Conservation (phyloP, 2,113 vertebrate genomes). For the Mobula birostris region DNA sequence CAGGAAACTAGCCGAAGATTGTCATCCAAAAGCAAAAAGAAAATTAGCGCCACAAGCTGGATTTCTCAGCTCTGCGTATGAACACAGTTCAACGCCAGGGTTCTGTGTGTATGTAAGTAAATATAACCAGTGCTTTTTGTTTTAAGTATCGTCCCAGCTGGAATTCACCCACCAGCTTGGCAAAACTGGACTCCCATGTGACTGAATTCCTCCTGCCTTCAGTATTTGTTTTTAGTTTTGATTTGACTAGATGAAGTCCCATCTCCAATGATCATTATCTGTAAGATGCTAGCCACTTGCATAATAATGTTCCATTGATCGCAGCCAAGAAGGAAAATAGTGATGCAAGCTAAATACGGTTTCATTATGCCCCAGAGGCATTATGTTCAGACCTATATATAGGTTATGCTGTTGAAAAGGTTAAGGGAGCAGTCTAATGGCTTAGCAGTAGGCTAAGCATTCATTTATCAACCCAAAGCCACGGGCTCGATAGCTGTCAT, state of each 20-base stretch:
- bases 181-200: not conserved
- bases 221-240: conserved; percentile 7
- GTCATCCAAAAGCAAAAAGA: not conserved
- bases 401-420: conserved; percentile 32
- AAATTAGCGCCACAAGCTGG: not conserved
- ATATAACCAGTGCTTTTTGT: not conserved
- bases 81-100: not conserved
- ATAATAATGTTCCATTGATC: conserved; percentile 28
- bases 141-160: not conserved
- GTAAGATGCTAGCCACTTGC: not conserved
- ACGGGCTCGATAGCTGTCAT: conserved; percentile 10
- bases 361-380: not conserved
- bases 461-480: conserved; percentile 28
- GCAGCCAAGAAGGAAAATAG: conserved; percentile 28
- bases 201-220: not conserved
- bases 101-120: not conserved
- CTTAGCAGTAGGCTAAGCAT: conserved; percentile 5
- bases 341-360: conserved; percentile 32
- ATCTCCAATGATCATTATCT: conserved; percentile 25
- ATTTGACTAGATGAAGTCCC: conserved; percentile 19
- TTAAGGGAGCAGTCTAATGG: conserved; percentile 29
- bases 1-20: conserved; percentile 22
- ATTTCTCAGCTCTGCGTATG: not conserved
- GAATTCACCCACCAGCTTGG: not conserved
- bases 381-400: conserved; percentile 33